Conservation (phyloP, 2,113 vertebrate genomes). For the Dolichotis patagonum region DNA sequence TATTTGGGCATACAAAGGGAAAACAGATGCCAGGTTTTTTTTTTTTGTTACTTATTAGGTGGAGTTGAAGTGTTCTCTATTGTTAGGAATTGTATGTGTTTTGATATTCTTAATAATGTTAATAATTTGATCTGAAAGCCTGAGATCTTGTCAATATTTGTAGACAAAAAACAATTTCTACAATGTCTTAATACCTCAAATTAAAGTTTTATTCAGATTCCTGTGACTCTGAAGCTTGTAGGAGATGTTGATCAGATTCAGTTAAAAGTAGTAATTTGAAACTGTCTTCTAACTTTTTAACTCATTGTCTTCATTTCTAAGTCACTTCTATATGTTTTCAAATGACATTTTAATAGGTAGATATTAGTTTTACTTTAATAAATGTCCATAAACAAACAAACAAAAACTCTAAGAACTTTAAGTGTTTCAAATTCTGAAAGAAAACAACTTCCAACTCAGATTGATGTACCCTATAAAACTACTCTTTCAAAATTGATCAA, state of each 20-base stretch:
- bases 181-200: constrained; percentile 18
- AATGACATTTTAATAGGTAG: not conserved
- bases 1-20: constrained; percentile 44
- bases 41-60: constrained; percentile 40
- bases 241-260: not conserved
- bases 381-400: not conserved
- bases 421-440: too few species aligned
- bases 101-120: constrained; percentile 58
- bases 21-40: constrained; percentile 37
- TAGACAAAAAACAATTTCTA: constrained; percentile 66
- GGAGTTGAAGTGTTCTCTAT: constrained; percentile 32
- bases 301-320: constrained; percentile 18
- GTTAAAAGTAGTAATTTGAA: constrained; percentile 22
- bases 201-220: constrained; percentile 18
- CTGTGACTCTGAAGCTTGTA: constrained; percentile 18
- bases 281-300: constrained; percentile 36
- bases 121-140: constrained; percentile 26
- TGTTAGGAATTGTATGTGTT: constrained; percentile 32
- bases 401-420: too few species aligned
- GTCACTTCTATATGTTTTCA: constrained; percentile 28
- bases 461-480: too few species aligned
- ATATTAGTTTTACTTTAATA: not conserved
- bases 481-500: too few species aligned
- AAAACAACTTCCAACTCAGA: too few species aligned
- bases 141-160: constrained; percentile 3